Evolutionary conservation across 2,888 invertebrate species (phyloP), one percentile per base, ranked within the genome.

Genomic region (Mechanitis mazaeus): DNA sequence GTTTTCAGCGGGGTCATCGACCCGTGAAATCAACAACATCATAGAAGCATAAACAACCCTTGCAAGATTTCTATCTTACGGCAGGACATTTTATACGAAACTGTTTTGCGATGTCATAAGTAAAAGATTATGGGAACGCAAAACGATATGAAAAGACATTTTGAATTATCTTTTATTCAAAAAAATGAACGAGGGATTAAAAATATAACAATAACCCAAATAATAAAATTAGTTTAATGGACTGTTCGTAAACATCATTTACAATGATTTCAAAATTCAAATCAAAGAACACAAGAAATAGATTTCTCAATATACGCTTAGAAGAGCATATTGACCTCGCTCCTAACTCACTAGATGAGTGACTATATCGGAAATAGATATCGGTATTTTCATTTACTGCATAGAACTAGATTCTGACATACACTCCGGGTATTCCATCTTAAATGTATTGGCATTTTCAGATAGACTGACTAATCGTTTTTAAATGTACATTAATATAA

Each of bases 21-120:
- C 75, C 83, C 84, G 83, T 83, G 79, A 85, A 85, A 85, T 84
- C 80, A 82, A 81, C 75, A 77, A 72, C 75, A 71, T 73, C 72
- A 73, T 74, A 73, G 69, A 67, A 69, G 74, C 77, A 79, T 73
- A 77, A 75, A 79, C 75, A 76, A 79, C 77, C 56, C 77, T 80
- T 67, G 75, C 71, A 73, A 77, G 73, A 77, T 79, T 75, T 75
- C 69, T 75, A 74, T 72, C 74, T 74, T 64, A 65, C 69, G 72
- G 65, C 64, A 60, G 61, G 47, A 69, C 62, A 64, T 69, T 70
- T 71, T 73, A 71, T 72, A 70, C 66, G 66, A 61, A 60, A 64
- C 60, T 64, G 70, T 67, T 70, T 69, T 64, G 59, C 58, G 47
- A 53, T 61, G 50, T 60, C 54, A 55, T 45, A 38, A 56, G 42